A percentile compares a stretch with the other conserved stretches of the same genome.
phyloP scores from a whole-genome alignment of 2,888 invertebrate genomes.

The Autographa pulchrina region DNA sequence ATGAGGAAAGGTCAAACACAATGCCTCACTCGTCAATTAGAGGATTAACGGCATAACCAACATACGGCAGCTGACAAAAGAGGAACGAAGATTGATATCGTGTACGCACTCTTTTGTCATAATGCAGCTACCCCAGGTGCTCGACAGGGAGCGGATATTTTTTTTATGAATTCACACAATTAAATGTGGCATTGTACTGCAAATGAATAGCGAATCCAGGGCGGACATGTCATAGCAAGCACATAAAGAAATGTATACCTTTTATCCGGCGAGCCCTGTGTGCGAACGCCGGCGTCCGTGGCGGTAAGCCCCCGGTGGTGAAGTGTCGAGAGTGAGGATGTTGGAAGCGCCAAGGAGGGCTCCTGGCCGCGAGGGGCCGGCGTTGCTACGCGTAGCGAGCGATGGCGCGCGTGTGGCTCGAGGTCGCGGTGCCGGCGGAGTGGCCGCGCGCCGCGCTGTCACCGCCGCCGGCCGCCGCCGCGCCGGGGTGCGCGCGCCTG shows the following conservation, averaged over 20 bases:
- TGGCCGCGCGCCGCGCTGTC: constrained; percentile 69
- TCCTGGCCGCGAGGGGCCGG: constrained; percentile 88
- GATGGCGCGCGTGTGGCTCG: constrained; percentile 83
- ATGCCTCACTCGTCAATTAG: constrained; percentile 69
- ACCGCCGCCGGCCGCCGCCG: constrained; percentile 69
- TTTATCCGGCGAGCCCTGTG: constrained; percentile 82
- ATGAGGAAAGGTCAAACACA: constrained; percentile 78
- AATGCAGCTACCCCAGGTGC: constrained; percentile 71
- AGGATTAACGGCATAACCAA: constrained; percentile 70
- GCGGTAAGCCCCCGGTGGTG: constrained; percentile 75
- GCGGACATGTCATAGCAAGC: constrained; percentile 72
- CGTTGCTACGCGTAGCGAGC: constrained; percentile 84
- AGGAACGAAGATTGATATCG: constrained; percentile 52
- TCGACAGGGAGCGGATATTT: constrained; percentile 54
- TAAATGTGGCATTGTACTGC: constrained; percentile 70
- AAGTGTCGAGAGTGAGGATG: constrained; percentile 70
- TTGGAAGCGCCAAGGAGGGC: constrained; percentile 84
- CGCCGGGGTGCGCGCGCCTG: constrained; percentile 76
- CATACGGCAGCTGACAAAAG: constrained; percentile 64
- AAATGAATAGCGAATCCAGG: constrained; percentile 71
- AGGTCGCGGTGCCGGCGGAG: constrained; percentile 86
- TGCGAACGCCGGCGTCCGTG: constrained; percentile 84
- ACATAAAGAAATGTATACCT: constrained; percentile 76
- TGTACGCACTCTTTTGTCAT: constrained; percentile 66
- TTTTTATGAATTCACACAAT: constrained; percentile 61